Evolutionary conservation across 2,797 vertebrate genomes (phyloP), one percentile per base, ranked within the genome.

Genomic region (Danio tinwini): DNA sequence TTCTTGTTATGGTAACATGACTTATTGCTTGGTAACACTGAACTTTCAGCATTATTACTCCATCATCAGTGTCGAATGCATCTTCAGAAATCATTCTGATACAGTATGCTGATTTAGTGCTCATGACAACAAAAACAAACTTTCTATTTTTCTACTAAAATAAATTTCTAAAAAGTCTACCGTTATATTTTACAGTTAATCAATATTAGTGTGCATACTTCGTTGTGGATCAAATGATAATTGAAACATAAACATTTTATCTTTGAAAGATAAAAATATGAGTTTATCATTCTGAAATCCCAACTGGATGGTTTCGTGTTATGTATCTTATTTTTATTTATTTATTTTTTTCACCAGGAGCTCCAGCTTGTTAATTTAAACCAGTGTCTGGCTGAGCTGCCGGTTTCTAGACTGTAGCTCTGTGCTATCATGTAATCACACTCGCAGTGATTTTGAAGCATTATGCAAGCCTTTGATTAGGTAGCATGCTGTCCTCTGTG

Each of bases 401-500:
- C 9, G 19, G 11, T 64, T 61, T 72, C 58, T 56, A 61, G 45
- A 61, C 55, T 59, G 52, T 40, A 73, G 40, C 59, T 63, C 21
- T 55, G 59, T 45, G 52, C 50, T 55, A 56, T 72, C 58, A 64
- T 56, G 59, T 45, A 73, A 80, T 73, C 68, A 50, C 45, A 47
- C 77, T 56, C 50, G 21, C 69, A 55, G 58, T 64, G 59, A 80
- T 80, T 80, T 64, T 37, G 39, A 73, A 58, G 71, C 77, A 73
- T 80, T 80, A 80, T 80, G 69, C 49, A 80, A 80, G 77, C 61
- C 77, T 80, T 64, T 80, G 77, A 80, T 80, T 80, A 80, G 77
- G 77, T 73, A 64, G 58, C 77, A 63, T 56, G 77, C 77, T 80
- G 68, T 79, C 69, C 40, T 56, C 59, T 73, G 47, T 63, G 68